A percentile compares a stretch with the other conserved stretches of the same genome.
These are phyloP conservation scores for Odontesthes bonariensis DNA, from an alignment of 2,113 vertebrate species.

Conservation along the genomic window DNA sequence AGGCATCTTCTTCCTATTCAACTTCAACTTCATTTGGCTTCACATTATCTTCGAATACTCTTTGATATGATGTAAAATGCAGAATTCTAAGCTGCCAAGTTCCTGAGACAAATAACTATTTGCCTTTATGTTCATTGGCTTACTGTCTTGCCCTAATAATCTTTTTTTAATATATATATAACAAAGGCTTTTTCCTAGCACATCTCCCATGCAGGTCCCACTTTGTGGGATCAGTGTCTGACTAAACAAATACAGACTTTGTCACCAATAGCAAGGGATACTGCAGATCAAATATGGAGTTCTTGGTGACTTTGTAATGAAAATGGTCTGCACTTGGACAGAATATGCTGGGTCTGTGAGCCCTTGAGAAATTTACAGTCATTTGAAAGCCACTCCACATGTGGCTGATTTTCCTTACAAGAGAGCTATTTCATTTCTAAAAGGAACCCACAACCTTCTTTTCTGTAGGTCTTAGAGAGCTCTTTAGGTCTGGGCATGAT, in stretches of 20 bases:
- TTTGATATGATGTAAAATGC: not conserved
- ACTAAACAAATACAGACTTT: not conserved
- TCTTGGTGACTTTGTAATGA: not conserved
- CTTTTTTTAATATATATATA: not conserved
- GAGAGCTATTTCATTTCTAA: not conserved
- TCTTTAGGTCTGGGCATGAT: conserved; percentile 8
- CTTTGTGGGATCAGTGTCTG: not conserved
- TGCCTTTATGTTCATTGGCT: not conserved
- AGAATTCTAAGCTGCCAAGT: not conserved
- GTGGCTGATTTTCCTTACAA: not conserved
- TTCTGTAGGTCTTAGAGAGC: not conserved
- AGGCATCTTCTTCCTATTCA: not conserved
- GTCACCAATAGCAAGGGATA: not conserved
- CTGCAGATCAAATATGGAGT: not conserved
- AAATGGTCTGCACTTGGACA: not conserved
- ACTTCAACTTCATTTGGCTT: not conserved
- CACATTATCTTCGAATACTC: not conserved
- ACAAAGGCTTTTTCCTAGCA: not conserved
- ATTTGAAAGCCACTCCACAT: not conserved
- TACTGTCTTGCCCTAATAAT: not conserved
- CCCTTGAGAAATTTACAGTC: not conserved
- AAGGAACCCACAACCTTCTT: not conserved
- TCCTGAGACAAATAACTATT: no score
- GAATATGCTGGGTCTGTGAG: not conserved
- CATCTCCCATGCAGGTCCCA: not conserved